phyloP scores from a whole-genome alignment of 2,888 invertebrate species.

The Pherbina coryleti region DNA sequence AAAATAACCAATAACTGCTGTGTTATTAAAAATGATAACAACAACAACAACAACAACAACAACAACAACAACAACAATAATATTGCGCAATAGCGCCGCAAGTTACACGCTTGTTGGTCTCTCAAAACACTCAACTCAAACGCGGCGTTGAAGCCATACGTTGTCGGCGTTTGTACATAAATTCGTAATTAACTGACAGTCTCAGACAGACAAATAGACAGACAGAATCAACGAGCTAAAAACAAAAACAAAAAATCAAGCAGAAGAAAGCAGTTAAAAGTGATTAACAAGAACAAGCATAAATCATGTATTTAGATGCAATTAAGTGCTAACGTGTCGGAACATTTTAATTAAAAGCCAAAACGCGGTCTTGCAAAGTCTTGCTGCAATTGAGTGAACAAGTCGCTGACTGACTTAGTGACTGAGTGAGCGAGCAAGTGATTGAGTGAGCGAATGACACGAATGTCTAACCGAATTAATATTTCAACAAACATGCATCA shows the following conservation, averaged over 20 bases:
- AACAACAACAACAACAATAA: neutral
- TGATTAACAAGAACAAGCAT: constrained; percentile 20
- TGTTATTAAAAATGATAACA: neutral
- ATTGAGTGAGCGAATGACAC: neutral
- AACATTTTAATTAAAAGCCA: constrained; percentile 35
- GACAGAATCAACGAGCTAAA: neutral
- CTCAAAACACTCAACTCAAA: neutral
- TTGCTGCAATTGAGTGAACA: neutral
- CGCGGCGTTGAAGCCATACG: neutral
- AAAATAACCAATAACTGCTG: neutral
- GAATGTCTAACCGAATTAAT: too few relatives aligned
- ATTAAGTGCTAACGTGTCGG: constrained; percentile 35
- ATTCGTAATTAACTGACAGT: constrained; percentile 8
- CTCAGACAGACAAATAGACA: neutral
- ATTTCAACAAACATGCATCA: too few relatives aligned
- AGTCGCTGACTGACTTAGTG: neutral
- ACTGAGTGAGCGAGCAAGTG: neutral
- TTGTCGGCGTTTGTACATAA: neutral
- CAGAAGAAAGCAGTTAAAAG: constrained; percentile 4
- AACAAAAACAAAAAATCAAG: neutral
- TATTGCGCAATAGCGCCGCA: neutral
- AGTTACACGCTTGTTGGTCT: neutral
- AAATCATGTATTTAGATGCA: constrained; percentile 25
- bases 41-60: neutral
- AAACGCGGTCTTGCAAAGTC: neutral